Evolutionary conservation across 2,888 invertebrate species (phyloP).

Genomic region (Anoncus sp.): DNA sequence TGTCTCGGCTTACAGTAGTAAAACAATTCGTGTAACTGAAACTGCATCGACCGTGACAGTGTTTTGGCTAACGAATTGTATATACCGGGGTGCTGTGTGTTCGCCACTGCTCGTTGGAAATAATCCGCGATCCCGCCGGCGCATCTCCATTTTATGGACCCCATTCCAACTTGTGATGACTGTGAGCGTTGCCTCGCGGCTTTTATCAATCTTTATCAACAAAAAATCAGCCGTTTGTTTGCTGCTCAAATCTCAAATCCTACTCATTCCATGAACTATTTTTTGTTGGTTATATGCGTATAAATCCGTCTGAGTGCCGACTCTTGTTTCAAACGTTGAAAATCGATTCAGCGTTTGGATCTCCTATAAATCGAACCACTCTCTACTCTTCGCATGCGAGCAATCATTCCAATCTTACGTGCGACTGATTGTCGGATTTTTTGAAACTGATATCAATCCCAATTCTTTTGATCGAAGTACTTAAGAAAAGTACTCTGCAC

Average conservation of each 20-base stretch:
- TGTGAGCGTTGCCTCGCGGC: neutral
- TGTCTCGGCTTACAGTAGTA: neutral
- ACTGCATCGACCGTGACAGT: constrained; percentile 9
- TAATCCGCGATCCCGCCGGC: neutral
- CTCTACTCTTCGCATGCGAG: no score
- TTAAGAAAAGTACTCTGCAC: no score
- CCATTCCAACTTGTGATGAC: neutral
- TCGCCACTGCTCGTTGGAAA: neutral
- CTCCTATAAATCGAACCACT: no score
- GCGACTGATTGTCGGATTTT: no score
- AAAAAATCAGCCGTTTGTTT: no score
- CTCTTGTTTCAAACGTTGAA: no score
- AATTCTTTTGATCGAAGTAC: neutral
- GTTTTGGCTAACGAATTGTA: neutral
- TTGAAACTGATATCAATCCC: neutral
- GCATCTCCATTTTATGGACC: neutral
- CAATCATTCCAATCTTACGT: no score
- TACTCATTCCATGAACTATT: no score
- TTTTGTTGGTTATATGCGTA: no score
- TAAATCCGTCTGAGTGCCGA: no score
- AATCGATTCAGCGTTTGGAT: no score
- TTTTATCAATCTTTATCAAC: neutral
- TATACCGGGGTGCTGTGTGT: neutral
- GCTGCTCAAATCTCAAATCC: no score
- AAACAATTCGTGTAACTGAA: constrained; percentile 24